Evolutionary conservation across 2,113 vertebrate species (phyloP), one percentile per base, ranked within the genome.

Genomic region (Lathamus discolor): DNA sequence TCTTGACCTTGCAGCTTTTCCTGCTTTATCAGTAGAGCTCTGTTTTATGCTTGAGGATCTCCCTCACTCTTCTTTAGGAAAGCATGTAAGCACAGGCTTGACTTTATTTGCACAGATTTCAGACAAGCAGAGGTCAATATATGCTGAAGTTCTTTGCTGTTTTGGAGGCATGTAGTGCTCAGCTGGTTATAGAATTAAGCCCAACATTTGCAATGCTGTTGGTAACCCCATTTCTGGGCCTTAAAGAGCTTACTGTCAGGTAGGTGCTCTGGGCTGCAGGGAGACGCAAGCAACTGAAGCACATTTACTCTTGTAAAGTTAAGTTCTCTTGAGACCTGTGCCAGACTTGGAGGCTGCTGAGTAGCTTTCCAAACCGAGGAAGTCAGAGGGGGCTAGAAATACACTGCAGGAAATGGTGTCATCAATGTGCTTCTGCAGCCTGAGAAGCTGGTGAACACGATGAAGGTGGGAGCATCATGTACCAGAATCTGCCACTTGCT

Each of bases 401-500:
- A 41, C 4, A 0, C 12, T n/a, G 23, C 43, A 51, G 84, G 74
- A 75, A 43, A 25, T 31, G 43, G 15, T 76, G 74, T 24, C 9
- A 1, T 3, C 9, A 41, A 3, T 66, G 39, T 11, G 17, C 39
- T 51, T 46, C 19, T 83, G 64, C 48, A 6, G 1, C 17, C 33
- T 49, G 82, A 52, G 79, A 23, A 41, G 49, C 67, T 25, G 49
- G 2, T 66, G 88, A 17, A 20, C 51, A 4, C n/a, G 11, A 9
- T 0, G 1, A 48, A 41, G 64, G 69, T 19, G 7, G 12, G 25
- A 86, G 44, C n/a, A 3, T 19, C 12, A 24, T 10, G 63, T 18
- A 12, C 59, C 66, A 14, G 39, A 41, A 63, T 39, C 54, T 76
- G 62, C 62, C 35, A 0, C 81, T 75, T 31, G 37, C n/a, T 64